phyloP scores from a whole-genome alignment of 2,888 invertebrate genomes.

The Acrobasis consociella region DNA sequence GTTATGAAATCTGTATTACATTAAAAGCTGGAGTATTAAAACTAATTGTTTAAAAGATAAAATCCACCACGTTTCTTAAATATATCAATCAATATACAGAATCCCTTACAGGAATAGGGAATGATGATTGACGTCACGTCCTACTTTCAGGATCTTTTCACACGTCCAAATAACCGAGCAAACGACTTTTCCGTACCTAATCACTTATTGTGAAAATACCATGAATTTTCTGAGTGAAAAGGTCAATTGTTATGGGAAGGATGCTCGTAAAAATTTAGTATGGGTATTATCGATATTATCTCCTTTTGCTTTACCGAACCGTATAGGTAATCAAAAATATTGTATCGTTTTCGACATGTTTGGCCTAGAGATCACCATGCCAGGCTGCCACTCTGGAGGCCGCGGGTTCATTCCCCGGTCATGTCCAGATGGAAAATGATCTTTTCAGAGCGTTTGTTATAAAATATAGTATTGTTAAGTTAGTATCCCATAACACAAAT shows the following conservation, averaged over 20 bases:
- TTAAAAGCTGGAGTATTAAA: too few species aligned
- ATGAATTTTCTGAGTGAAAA: constrained; percentile 14
- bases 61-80: not conserved
- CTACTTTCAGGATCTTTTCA: not conserved
- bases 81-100: not conserved
- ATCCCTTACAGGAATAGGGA: not conserved
- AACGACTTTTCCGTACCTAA: constrained; percentile 4
- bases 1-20: too few species aligned
- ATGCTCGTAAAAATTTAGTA: not conserved
- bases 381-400: too few species aligned
- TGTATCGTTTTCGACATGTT: too few species aligned
- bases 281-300: not conserved
- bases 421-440: too few species aligned
- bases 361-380: too few species aligned
- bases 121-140: constrained; percentile 6
- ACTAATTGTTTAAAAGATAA: not conserved
- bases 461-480: too few species aligned
- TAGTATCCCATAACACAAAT: too few species aligned
- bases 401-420: too few species aligned
- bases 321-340: not conserved
- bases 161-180: not conserved
- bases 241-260: constrained; percentile 13
- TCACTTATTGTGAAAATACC: not conserved
- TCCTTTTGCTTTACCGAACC: not conserved
- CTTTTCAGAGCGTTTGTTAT: too few species aligned